Percentiles rank a stretch among this genome's conserved stretches.
Conservation (phyloP, 2,113 vertebrate species). For the Eupsittula cactorum region DNA sequence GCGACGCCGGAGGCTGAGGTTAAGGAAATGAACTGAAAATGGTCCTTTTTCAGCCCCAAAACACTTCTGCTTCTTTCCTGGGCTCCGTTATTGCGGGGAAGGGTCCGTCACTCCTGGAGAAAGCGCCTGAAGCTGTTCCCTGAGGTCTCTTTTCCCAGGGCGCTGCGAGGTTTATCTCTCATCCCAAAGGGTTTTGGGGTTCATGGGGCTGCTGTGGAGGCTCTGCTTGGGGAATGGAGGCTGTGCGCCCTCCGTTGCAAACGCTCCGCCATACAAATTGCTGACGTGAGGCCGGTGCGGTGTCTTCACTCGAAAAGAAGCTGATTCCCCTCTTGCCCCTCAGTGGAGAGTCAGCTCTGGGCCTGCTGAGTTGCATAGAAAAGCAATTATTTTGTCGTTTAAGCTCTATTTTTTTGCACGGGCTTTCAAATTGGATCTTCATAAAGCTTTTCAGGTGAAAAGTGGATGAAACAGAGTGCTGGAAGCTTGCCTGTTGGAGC, state of each 20-base stretch:
- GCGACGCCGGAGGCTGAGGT: background rate
- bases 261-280: accelerated
- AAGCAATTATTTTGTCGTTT: background rate
- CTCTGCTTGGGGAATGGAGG: background rate
- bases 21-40: accelerated
- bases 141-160: accelerated
- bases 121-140: background rate
- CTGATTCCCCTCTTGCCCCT: background rate
- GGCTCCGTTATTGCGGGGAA: background rate
- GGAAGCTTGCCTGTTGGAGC: background rate
- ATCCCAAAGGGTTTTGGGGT: accelerated
- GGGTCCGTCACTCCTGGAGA: accelerated
- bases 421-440: background rate
- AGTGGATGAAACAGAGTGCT: background rate
- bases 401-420: background rate
- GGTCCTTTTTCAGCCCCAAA: background rate
- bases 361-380: background rate
- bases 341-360: background rate
- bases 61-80: accelerated
- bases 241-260: background rate
- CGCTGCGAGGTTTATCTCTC: accelerated
- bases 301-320: background rate
- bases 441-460: background rate
- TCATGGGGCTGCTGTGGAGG: accelerated
- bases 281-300: background rate